A percentile compares a stretch with the other conserved stretches of the same genome.
These are phyloP conservation scores for Acronicta leporina DNA, from an alignment of 2,888 invertebrate genomes.

Conservation along the genomic window DNA sequence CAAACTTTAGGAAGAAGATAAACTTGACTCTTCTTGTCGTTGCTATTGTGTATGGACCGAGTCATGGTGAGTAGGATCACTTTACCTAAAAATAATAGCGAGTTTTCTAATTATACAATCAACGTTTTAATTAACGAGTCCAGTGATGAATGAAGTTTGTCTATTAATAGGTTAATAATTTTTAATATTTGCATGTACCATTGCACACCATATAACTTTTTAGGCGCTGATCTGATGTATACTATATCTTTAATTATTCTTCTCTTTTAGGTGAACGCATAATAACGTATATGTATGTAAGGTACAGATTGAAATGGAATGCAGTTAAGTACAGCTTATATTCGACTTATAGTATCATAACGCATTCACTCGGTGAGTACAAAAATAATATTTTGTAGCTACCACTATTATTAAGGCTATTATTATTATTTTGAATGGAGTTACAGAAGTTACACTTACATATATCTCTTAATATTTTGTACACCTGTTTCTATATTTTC, in stretches of 20 bases:
- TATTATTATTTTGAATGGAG: too few species aligned
- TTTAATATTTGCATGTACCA: too few species aligned
- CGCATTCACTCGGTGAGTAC: constrained; percentile 79
- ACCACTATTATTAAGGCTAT: background rate
- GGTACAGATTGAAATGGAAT: constrained; percentile 84
- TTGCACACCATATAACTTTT: background rate
- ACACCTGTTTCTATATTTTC: constrained; percentile 38
- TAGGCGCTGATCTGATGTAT: background rate
- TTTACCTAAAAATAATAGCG: too few species aligned
- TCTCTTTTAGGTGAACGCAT: constrained; percentile 77
- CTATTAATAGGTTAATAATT: too few species aligned
- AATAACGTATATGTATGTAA: constrained; percentile 79
- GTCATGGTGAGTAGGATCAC: constrained; percentile 78
- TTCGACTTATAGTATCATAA: constrained; percentile 80
- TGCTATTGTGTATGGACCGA: constrained; percentile 86
- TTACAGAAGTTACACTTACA: too few species aligned
- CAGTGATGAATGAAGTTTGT: too few species aligned
- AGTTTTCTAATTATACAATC: too few species aligned
- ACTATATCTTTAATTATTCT: constrained; percentile 6
- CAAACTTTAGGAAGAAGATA: constrained; percentile 78
- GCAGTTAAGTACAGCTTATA: constrained; percentile 82
- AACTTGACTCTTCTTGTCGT: constrained; percentile 83
- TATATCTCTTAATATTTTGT: too few species aligned
- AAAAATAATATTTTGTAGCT: background rate
- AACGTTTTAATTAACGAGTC: too few species aligned